phyloP scores from a whole-genome alignment of 2,888 invertebrate species.

The Quadriops clusia region DNA sequence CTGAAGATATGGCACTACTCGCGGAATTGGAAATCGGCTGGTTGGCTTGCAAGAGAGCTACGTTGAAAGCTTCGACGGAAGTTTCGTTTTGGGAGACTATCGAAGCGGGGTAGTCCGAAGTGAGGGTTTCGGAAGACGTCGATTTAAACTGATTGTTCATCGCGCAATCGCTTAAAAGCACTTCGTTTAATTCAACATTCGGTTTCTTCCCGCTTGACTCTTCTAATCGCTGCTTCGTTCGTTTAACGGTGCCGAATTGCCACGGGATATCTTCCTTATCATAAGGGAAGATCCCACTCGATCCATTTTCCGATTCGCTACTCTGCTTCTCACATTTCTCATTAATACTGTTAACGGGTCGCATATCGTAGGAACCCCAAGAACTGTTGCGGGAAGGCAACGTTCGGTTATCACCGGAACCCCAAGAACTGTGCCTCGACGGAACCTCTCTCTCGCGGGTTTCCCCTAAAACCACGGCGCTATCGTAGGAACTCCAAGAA shows the following conservation, averaged over 20 bases:
- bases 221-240: slow-evolving; percentile 58
- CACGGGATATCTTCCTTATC: slow-evolving; percentile 51
- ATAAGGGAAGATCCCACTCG: slow-evolving; percentile 43
- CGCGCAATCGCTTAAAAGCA: slow-evolving; percentile 2
- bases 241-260: slow-evolving; percentile 57
- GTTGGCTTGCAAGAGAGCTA: slow-evolving; percentile 22
- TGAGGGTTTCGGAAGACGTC: slow-evolving; percentile 32
- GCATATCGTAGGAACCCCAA: slow-evolving; percentile 60
- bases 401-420: slow-evolving; percentile 57
- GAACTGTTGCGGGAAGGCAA: slow-evolving; percentile 57
- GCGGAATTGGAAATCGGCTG: slow-evolving; percentile 9
- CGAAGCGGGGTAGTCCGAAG: slow-evolving; percentile 21
- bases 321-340: slow-evolving; percentile 28
- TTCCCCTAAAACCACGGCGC: slow-evolving; percentile 55
- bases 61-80: slow-evolving; percentile 21
- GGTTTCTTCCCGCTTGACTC: slow-evolving; percentile 33
- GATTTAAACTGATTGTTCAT: slow-evolving; percentile 18
- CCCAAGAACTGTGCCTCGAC: slow-evolving; percentile 73
- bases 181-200: slow-evolving; percentile 10
- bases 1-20: slow-evolving; percentile 49
- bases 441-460: slow-evolving; percentile 46
- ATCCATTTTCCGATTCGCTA: slow-evolving; percentile 21
- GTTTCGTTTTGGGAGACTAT: slow-evolving; percentile 14
- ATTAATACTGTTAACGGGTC: slow-evolving; percentile 32
- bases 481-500: slow-evolving; percentile 68